These are phyloP conservation scores for Trachurus trachurus DNA, from an alignment of 2,797 vertebrate species.

Conservation along the genomic window DNA sequence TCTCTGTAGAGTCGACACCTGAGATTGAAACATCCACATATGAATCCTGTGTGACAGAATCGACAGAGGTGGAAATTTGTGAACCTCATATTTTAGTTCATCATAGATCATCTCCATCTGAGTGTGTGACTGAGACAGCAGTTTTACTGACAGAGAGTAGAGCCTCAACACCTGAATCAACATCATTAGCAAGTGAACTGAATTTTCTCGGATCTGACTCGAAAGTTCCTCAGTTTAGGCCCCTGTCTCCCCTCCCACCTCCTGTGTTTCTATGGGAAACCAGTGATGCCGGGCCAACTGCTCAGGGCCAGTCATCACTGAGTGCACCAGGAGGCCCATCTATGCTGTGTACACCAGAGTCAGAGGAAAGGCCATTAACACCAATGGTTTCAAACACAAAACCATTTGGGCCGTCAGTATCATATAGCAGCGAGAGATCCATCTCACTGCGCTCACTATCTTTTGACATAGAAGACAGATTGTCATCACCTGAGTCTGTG, in stretches of 20 bases:
- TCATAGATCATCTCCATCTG: slow-evolving; percentile 60
- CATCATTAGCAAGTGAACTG: slow-evolving; percentile 67
- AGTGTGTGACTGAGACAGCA: slow-evolving; percentile 42
- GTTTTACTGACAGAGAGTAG: slow-evolving; percentile 62
- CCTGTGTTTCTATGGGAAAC: slow-evolving; percentile 62
- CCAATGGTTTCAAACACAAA: slow-evolving; percentile 80
- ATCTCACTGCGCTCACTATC: slow-evolving; percentile 67
- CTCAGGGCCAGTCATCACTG: slow-evolving; percentile 20
- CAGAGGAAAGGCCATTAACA: slow-evolving; percentile 71
- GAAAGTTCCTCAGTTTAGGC: slow-evolving; percentile 68
- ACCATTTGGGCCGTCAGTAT: slow-evolving; percentile 76
- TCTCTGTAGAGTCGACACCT: background rate
- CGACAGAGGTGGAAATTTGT: slow-evolving; percentile 30
- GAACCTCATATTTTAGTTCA: slow-evolving; percentile 25
- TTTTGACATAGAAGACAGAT: slow-evolving; percentile 71
- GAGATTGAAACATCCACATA: slow-evolving; percentile 11
- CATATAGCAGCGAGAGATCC: slow-evolving; percentile 58
- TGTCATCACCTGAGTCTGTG: slow-evolving; percentile 64
- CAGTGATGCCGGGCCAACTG: slow-evolving; percentile 8
- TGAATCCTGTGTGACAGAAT: slow-evolving; percentile 27
- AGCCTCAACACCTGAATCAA: slow-evolving; percentile 74
- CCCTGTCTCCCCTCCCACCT: slow-evolving; percentile 78
- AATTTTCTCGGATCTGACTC: slow-evolving; percentile 72
- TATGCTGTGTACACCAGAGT: slow-evolving; percentile 36
- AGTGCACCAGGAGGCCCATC: slow-evolving; percentile 10